Evolutionary conservation across 1,140 invertebrate species (phyloP).

Genomic region (Aricia agestis): DNA sequence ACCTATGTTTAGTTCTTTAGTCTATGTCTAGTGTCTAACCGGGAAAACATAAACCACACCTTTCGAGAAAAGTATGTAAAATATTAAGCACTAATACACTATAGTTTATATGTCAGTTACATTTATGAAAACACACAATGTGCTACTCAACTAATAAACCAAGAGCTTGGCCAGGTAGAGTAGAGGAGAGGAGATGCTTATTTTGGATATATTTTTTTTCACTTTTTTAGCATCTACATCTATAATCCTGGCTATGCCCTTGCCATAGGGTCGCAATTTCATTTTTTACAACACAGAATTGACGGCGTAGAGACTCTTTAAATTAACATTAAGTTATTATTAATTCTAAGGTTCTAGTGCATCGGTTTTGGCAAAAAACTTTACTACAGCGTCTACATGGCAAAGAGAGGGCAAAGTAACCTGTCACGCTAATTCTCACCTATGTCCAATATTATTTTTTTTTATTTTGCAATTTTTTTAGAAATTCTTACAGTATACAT

Average conservation of each 20-base stretch:
- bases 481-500: constrained; percentile 4
- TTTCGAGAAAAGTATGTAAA: neutral
- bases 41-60: neutral
- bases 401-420: constrained; percentile 3
- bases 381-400: neutral
- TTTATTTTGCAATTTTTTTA: constrained; percentile 22
- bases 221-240: constrained; percentile 16
- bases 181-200: neutral
- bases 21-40: constrained; percentile 7
- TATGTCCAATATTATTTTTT: constrained; percentile 57
- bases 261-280: constrained; percentile 38
- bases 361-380: constrained; percentile 24
- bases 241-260: neutral
- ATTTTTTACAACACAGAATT: constrained; percentile 69
- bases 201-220: neutral
- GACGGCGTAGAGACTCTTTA: constrained; percentile 70
- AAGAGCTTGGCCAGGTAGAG: neutral
- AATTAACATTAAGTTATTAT: constrained; percentile 61
- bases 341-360: constrained; percentile 51
- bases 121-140: constrained; percentile 10
- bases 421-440: constrained; percentile 63
- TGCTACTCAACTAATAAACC: constrained; percentile 19
- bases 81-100: constrained; percentile 12
- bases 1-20: neutral
- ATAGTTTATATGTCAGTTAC: constrained; percentile 8